Base-by-base conservation (phyloP, 2,888 invertebrate genomes). In the Tineola bisselliella region DNA sequence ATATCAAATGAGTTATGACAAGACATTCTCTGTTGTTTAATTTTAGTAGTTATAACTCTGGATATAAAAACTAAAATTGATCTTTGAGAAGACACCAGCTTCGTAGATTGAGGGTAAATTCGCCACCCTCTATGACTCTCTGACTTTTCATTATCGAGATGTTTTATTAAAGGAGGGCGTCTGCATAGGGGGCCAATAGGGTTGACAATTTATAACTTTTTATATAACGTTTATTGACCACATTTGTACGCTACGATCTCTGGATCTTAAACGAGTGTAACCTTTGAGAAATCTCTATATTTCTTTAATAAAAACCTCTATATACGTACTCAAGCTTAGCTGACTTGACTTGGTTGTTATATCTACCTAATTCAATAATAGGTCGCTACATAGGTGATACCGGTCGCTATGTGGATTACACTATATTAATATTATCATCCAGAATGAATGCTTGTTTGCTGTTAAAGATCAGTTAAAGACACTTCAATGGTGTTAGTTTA, bases 81-180 rank as follows among this genome's bases (percentile, higher is more conserved):
- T 66, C 68, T 66, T 64, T 31, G 62, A 60, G n/a, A 62, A 61
- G 63, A 63, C 63, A 63, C 65, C 64, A 65, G 65, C 67, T 67
- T 65, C 6, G 25, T 33, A 33, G 15, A 58, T 44, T 60, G 80
- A 79, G 82, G 84, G 83, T 78, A 76, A 76, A 78, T 79, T 76
- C 78, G 74, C 79, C 79, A 83, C 86, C 87, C 87, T 81, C 83
- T 72, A 72, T 78, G 82, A 86, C 83, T 79, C 82, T 72, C 87
- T 86, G 87, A 87, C 87, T 87, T 87, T 87, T 87, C 87, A 87
- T 87, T 87, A 86, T 87, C 87, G 86, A 86, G 87, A 87, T 87
- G 87, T 87, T 87, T 86, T 87, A 87, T 87, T 84, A 84, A 86
- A 80, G 80, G 67, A 80, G 84, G 84, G 81, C 74, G 70, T 69